These are phyloP conservation scores for Cheumatopsyche charites DNA, from an alignment of 1,140 invertebrate species.

Conservation along the genomic window DNA sequence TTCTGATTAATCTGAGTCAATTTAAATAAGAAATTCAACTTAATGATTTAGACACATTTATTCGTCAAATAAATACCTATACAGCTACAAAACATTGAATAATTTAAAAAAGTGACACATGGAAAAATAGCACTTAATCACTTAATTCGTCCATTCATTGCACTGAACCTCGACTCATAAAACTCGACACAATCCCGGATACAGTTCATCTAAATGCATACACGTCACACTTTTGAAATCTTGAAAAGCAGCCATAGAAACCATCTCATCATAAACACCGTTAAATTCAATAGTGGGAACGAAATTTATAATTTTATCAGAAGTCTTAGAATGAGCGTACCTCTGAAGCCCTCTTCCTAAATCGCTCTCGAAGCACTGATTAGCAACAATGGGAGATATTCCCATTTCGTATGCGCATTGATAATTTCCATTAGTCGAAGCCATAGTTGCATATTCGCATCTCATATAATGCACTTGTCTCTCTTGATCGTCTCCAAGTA, in stretches of 20 bases:
- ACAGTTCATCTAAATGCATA: constrained; percentile 12
- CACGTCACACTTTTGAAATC: constrained; percentile 42
- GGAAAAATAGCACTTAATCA: no score
- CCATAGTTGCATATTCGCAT: constrained; percentile 52
- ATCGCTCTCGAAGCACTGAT: constrained; percentile 32
- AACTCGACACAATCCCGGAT: not conserved
- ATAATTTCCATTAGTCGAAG: constrained; percentile 32
- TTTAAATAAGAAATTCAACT: no score
- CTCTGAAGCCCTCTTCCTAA: constrained; percentile 27
- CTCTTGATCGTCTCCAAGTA: constrained; percentile 50
- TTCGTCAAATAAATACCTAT: no score
- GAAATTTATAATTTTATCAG: constrained; percentile 29
- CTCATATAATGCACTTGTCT: constrained; percentile 54
- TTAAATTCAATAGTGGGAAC: constrained; percentile 45
- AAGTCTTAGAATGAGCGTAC: constrained; percentile 31
- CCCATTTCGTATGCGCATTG: constrained; percentile 36
- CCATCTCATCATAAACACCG: constrained; percentile 6
- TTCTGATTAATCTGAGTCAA: no score
- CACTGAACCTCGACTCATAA: no score
- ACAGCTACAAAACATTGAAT: no score
- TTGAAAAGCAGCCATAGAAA: constrained; percentile 33
- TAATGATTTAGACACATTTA: no score
- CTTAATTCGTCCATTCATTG: no score
- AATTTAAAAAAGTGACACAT: no score
- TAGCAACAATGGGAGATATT: not conserved